phyloP scores from a whole-genome alignment of 2,797 vertebrate genomes.

The Anas capensis region DNA sequence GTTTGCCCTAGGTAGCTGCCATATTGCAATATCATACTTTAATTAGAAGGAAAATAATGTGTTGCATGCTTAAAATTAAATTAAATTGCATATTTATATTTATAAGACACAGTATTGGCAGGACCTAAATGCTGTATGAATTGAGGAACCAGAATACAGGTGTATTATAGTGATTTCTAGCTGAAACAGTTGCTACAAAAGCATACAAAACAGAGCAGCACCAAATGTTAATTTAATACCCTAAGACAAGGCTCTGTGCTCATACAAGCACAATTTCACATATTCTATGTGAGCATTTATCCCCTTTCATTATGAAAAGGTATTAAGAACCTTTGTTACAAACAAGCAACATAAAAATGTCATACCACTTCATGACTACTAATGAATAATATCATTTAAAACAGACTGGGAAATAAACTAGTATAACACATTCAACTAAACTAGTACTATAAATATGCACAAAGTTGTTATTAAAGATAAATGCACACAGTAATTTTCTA shows the following conservation, averaged over 20 bases:
- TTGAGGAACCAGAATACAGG: conserved; percentile 51
- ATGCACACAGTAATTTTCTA: conserved; percentile 74
- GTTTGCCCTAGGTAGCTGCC: conserved; percentile 41
- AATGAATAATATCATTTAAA: conserved; percentile 68
- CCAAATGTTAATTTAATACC: conserved; percentile 66
- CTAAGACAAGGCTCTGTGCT: conserved; percentile 31
- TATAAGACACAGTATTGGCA: conserved; percentile 54
- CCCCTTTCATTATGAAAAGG: conserved; percentile 48
- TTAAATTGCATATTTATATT: conserved; percentile 66
- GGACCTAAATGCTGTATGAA: conserved; percentile 44
- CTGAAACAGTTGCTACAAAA: conserved; percentile 56
- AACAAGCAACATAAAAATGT: conserved; percentile 62
- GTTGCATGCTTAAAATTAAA: conserved; percentile 57
- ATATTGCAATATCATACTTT: conserved; percentile 13
- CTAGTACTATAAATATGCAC: conserved; percentile 63
- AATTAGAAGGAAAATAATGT: conserved; percentile 66
- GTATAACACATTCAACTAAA: conserved; percentile 54
- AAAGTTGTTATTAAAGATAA: conserved; percentile 74
- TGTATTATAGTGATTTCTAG: conserved; percentile 60
- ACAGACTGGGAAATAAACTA: conserved; percentile 65
- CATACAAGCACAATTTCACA: conserved; percentile 28
- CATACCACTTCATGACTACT: conserved; percentile 51
- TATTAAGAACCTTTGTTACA: conserved; percentile 54
- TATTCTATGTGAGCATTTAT: conserved; percentile 44
- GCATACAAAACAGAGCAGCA: conserved; percentile 36